Evolutionary conservation across 1,140 invertebrate species (phyloP), one percentile per base, ranked within the genome.

Genomic region (Drosophila navojoa): DNA sequence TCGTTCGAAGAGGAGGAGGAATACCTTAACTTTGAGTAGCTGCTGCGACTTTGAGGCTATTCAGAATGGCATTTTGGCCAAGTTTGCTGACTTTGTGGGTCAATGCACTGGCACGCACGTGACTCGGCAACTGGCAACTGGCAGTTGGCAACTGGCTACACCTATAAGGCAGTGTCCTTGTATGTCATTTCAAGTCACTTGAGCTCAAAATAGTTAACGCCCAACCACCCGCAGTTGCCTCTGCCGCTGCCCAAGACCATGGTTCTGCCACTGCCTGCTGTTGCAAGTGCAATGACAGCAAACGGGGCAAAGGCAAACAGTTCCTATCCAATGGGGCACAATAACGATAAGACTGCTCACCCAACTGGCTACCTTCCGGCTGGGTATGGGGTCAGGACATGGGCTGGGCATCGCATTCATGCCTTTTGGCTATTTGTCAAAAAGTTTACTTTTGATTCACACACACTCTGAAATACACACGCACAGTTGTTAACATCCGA

Each of bases 341-440:
- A 86, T 77, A 76, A 78, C 57, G 85, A 81, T 85, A 86, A 87
- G 81, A 72, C 69, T 72, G 75, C 71, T 60, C 49, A 68, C 7
- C 52, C 57, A 55, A 62, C 52, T 49, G 75, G 42, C 67, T 77
- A 71, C 76, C 76, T 89, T 82, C 76, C 84, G 84, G 79, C 50
- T 53, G 45, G 29, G 22, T 19, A 25, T 25, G 7, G 11, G 57
- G 25, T 27, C 32, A 50, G 47, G 52, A 45, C 16, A 45, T 45
- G 42, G 42, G 42, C 42, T 64, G 45, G 60, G 57, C 19, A 62
- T 71, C 58, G 69, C 68, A 79, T 76, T 87, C 75, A 86, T 76
- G 76, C 68, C 80, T 82, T 89, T 86, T 86, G 84, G 79, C 79
- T 72, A 86, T 86, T 86, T 86, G 82, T 82, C 79, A 87, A 87